Base-by-base conservation (phyloP, 2,888 invertebrate species). In the Campopleginae sp. region DNA sequence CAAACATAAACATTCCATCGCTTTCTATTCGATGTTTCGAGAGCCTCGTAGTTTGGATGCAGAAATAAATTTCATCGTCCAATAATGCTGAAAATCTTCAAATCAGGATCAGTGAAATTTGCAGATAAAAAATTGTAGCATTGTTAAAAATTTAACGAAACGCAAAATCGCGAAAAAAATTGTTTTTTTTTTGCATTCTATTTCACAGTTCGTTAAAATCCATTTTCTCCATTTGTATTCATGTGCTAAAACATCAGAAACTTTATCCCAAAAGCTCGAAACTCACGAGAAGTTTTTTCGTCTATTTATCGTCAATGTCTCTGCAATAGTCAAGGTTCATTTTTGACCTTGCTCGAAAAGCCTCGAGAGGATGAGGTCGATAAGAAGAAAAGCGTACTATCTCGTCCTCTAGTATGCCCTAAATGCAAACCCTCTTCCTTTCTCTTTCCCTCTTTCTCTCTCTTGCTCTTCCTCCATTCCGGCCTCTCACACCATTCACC, bases 311-410 rank as follows among this genome's bases (percentile, higher is more conserved):
- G 23, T n/a, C 44, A 27, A n/a, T n/a, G 33, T 61, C 46, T 46
- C 23, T 33, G 38, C 12, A 42, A 48, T 54, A 54, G 19, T 58
- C 74, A 86, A 86, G 85, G 86, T 86, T 77, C 23, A 44, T 63
- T 68, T 17, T 74, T 65, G 86, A 81, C 86, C 84, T 86, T 83
- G 87, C 19, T 58, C 31, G 58, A 31, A 75, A 77, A 70, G 7
- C 23, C 79, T 78, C 58, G 27, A 38, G 38, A 48, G 58, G 71
- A 71, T 71, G 76, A 58, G 80, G 81, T 86, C 81, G 77, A 87
- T 86, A 87, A 83, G 84, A 63, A 83, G 68, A 77, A 54, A 42
- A 66, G 51, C 44, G 51, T 54, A 81, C 42, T 82, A 54, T 85
- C 80, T 80, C 70, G 79, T 82, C 76, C 71, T 72, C 80, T 38